Evolutionary conservation across 1,140 invertebrate genomes (phyloP), one percentile per base, ranked within the genome.

Genomic region (Macrobrachium rosenbergii): DNA sequence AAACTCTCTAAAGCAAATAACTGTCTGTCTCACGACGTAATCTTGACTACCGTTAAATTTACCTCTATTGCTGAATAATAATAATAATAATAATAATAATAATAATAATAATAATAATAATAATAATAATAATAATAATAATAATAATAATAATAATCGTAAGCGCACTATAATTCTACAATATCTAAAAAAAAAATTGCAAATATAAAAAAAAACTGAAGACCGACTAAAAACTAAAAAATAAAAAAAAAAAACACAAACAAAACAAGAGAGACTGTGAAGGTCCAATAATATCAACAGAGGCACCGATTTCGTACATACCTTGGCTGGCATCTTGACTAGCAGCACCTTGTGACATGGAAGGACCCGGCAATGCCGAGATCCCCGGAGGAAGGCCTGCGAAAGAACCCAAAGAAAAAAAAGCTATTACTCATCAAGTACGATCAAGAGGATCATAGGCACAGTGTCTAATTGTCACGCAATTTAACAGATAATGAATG

Each of bases 291-390:
- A 21, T 14, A 84, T 17, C 19, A 72, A 64, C 19, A 59, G 79
- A 43, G 58, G 45, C 2, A n/a, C 11, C 69, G 8, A 82, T 64
- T 19, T 43, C 21, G 89, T 89, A 89, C 89, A 86, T 89, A 89
- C 89, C 89, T 89, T 89, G 89, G 75, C 85, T 84, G 83, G 89
- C 77, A 79, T 89, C 89, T 82, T 89, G 89, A 75, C 82, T 87
- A 82, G 82, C 88, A 64, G 80, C 88, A 81, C 83, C 82, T 81
- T 83, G 89, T 52, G 89, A 84, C 86, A 89, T 81, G 23, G 89
- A 89, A 75, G 89, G 89, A n/a, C 89, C 89, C 62, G 89, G 89
- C 28, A 89, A 86, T 23, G 89, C 85, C 58, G 89, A 89, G 69
- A 89, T 89, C 60, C 89, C 89, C 28, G 89, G 85, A 73, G 89